phyloP scores from a whole-genome alignment of 2,888 invertebrate genomes.

The Nematopogon swammerdamellus region DNA sequence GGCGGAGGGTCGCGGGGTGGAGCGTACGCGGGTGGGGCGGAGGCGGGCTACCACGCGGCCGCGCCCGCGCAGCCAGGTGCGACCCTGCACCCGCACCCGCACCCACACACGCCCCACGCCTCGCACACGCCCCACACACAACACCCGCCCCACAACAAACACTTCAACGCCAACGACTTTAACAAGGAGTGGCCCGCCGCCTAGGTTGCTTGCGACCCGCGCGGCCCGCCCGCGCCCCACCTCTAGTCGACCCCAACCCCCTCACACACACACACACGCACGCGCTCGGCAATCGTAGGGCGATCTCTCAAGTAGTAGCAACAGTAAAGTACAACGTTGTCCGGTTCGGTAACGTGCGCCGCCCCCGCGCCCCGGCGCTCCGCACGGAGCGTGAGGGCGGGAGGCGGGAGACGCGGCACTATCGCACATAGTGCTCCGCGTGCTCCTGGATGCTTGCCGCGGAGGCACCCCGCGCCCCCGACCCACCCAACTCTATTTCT shows the following conservation, averaged over 20 bases:
- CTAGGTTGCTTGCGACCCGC: conserved; percentile 18
- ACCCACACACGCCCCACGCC: conserved; percentile 44
- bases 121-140: conserved; percentile 56
- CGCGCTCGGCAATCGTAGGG: not conserved
- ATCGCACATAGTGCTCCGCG: no score
- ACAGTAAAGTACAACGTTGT: no score
- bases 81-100: conserved; percentile 20
- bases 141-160: conserved; percentile 38
- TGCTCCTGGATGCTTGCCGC: no score
- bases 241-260: conserved; percentile 3
- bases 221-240: no score
- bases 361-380: no score
- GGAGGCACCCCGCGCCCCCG: no score
- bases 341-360: no score
- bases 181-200: conserved; percentile 57
- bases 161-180: conserved; percentile 51
- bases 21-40: conserved; percentile 30
- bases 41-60: conserved; percentile 28
- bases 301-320: no score
- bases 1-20: conserved; percentile 42
- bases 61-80: conserved; percentile 13
- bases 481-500: no score
- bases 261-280: conserved; percentile 7
- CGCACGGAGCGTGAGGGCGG: no score
- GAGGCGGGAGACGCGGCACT: no score